Evolutionary conservation across 2,113 vertebrate genomes (phyloP), one percentile per base, ranked within the genome.

Genomic region (Myotis lucifugus): DNA sequence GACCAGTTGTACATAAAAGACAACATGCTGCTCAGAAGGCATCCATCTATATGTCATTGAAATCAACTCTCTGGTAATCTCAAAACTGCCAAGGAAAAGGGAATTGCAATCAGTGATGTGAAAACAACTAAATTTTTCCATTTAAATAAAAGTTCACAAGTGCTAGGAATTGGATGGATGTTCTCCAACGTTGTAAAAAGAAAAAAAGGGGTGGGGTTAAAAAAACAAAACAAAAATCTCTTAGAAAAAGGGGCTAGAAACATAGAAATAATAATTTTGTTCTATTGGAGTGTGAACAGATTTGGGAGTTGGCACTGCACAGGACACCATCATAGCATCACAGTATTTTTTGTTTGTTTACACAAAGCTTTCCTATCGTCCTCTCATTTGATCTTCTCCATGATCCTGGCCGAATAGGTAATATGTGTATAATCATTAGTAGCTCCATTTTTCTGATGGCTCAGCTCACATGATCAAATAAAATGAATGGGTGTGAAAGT

Each of bases 131-230:
- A 84, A 93, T 83, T 91, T 95, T 93, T 6, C 69, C 69, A 37
- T 95, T 96, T 96, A 91, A 83, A 87, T 93, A 32, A 74, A 94
- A 95, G 86, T 69, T 97, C 70, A 81, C 59, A 95, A 76, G 18
- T 90, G 32, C 54, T 72, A 64, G 66, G 78, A 82, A 79, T 92
- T 78, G 11, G 48, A 67, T 91, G 73, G 34, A 70, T 93, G 4
- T 73, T 95, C 69, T 76, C 18, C 59, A 50, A 79, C 37, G 37
- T 78, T 90, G 67, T 86, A 81, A 90, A 92, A 93, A 56, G 91
- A 66, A 84, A 90, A 91, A 54, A 91, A 82, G 67, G 29, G 56
- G 48, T 8, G 29, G 56, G 48, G 11, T 84, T 52, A 85, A 96
- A 91, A 85, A 64, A 64, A 61, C 59, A 19, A 84, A 93, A 76